phyloP scores from a whole-genome alignment of 1,140 invertebrate genomes.

The Pseudomyrmex dendroicus region DNA sequence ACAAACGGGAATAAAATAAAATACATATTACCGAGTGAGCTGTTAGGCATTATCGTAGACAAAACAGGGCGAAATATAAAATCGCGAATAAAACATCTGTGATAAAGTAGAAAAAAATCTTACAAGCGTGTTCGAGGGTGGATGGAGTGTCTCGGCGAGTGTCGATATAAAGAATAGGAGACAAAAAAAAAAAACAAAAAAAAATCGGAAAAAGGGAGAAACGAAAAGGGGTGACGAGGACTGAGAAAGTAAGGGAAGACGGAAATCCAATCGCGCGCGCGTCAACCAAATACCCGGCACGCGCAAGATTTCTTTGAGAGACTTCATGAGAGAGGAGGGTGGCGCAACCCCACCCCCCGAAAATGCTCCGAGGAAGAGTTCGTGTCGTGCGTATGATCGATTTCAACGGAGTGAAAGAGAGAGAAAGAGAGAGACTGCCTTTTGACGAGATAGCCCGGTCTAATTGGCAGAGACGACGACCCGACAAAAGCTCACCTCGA shows the following conservation, averaged over 20 bases:
- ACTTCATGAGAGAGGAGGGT: neutral
- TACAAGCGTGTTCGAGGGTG: slow-evolving; percentile 77
- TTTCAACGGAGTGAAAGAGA: slow-evolving; percentile 37
- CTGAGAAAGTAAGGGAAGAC: slow-evolving; percentile 10
- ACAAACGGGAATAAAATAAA: slow-evolving; percentile 13
- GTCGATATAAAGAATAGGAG: slow-evolving; percentile 6
- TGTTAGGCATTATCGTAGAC: slow-evolving; percentile 39
- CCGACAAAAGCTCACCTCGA: slow-evolving; percentile 32
- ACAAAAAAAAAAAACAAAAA: neutral
- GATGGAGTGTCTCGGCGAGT: slow-evolving; percentile 41
- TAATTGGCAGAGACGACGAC: slow-evolving; percentile 65
- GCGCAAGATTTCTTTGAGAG: slow-evolving; percentile 61
- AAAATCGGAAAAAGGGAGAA: slow-evolving; percentile 1
- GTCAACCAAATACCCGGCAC: slow-evolving; percentile 31
- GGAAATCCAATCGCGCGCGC: slow-evolving; percentile 18
- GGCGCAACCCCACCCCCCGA: too few species aligned
- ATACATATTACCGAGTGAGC: slow-evolving; percentile 74
- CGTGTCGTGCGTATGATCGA: slow-evolving; percentile 62
- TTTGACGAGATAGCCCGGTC: slow-evolving; percentile 69
- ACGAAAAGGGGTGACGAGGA: too few species aligned
- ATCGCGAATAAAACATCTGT: slow-evolving; percentile 83
- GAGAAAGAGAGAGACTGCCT: slow-evolving; percentile 61
- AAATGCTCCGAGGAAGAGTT: slow-evolving; percentile 46
- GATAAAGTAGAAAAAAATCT: slow-evolving; percentile 83
- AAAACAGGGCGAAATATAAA: slow-evolving; percentile 61